Base-by-base conservation (phyloP, 2,888 invertebrate species). In the Myopa testacea region DNA sequence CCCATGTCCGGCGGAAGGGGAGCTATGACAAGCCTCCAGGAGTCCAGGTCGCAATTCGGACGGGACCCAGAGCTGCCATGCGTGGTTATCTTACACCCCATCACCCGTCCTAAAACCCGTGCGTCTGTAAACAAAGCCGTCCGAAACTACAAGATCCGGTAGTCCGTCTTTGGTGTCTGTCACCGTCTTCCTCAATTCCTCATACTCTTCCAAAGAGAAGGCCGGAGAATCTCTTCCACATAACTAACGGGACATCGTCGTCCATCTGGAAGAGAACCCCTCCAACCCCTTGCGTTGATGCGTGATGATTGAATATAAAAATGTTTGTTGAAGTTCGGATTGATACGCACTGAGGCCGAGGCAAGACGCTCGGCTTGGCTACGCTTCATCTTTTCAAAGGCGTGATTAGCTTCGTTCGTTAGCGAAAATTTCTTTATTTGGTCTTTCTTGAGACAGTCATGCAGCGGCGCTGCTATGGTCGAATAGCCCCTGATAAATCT, bases 31-130 rank as follows among this genome's bases (percentile, higher is more conserved):
- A n/a, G 50, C 10, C 19, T 10, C 26, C 45, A 76, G 19, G 8
- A 79, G 4, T 1, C 16, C 69, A 7, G n/a, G 0, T 12, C 63
- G 37, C 26, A 76, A 62, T 14, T 40, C 69, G 50, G 26, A 37
- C 12, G 78, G 77, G 6, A 80, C 74, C 78, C 77, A 78, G 4
- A 79, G 60, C 58, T 77, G 76, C 79, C 75, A 78, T 6, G 72
- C 50, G 38, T 58, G 40, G 19, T 76, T 71, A 37, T 79, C 70
- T 62, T 75, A 67, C 2, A 37, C 4, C 34, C 7, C 62, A 34
- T 67, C 34, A 8, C 67, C 52, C 4, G 50, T 34, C 16, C 73
- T 8, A 38, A 45, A 69, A 34, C 45, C 40, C 0, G 58, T 65
- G n/a, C 72, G 1, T 50, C 67, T 70, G 19, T 71, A 75, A 19